These are phyloP conservation scores for Piscicola geometra DNA, from an alignment of 2,888 invertebrate genomes.

Conservation along the genomic window DNA sequence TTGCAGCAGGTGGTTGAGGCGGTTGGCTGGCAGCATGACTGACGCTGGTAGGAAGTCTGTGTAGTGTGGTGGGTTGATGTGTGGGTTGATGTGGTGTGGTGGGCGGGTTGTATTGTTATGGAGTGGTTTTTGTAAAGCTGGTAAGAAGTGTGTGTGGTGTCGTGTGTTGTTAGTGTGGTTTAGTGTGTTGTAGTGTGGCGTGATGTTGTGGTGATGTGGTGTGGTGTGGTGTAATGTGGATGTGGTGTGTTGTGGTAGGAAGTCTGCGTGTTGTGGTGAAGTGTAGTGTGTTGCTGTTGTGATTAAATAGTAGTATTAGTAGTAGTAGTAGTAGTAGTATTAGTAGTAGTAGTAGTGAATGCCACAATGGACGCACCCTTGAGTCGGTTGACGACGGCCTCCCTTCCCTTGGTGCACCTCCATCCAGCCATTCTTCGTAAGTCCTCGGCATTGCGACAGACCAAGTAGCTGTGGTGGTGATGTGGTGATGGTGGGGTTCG, in stretches of 20 bases:
- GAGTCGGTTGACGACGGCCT: conserved; percentile 5
- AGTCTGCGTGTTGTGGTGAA: too few species aligned
- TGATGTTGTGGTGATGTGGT: too few species aligned
- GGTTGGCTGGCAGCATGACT: conserved; percentile 23
- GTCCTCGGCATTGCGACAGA: conserved; percentile 12
- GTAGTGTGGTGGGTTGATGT: neutral
- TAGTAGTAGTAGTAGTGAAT: neutral
- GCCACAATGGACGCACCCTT: neutral
- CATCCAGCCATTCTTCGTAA: conserved; percentile 18
- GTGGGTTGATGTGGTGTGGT: neutral
- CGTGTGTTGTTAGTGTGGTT: neutral
- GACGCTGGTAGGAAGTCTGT: conserved; percentile 22
- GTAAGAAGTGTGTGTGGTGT: neutral
- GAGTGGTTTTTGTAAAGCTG: too few species aligned
- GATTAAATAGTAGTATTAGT: too few species aligned
- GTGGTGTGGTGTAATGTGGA: too few species aligned
- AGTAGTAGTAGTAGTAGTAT: too few species aligned
- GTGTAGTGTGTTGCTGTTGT: too few species aligned
- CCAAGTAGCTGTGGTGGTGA: conserved; percentile 15
- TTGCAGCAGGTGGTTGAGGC: conserved; percentile 2
- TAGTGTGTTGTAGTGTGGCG: neutral
- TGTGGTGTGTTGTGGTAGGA: too few species aligned
- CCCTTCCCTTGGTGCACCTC: neutral
- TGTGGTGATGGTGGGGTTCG: too few species aligned
- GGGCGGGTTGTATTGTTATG: too few species aligned